A percentile compares a stretch with the other conserved stretches of the same genome.
Conservation (phyloP, 2,888 invertebrate genomes). For the Lamellibrachia columna region DNA sequence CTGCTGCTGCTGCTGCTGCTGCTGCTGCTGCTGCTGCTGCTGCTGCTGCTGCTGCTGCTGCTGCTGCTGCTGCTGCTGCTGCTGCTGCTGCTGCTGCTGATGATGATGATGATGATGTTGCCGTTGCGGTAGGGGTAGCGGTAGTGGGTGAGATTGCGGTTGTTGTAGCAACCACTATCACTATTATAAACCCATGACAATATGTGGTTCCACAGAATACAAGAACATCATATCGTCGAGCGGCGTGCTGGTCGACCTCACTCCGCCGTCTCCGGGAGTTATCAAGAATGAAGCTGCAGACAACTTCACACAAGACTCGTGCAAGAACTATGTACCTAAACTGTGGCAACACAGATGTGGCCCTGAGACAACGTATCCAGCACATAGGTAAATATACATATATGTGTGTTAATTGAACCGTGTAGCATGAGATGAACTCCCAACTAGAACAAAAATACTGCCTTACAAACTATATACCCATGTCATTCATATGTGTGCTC, state of each 20-base stretch:
- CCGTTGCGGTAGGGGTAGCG: too few relatives aligned
- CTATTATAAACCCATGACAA: background rate
- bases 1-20: too few relatives aligned
- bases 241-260: background rate
- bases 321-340: background rate
- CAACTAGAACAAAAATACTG: too few relatives aligned
- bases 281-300: background rate
- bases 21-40: too few relatives aligned
- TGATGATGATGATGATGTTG: too few relatives aligned
- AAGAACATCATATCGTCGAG: background rate
- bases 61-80: too few relatives aligned
- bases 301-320: background rate
- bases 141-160: background rate
- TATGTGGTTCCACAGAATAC: background rate
- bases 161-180: background rate
- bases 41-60: too few relatives aligned
- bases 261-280: background rate
- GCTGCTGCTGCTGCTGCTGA: too few relatives aligned
- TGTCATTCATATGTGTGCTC: too few relatives aligned
- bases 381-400: conserved; percentile 43
- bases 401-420: conserved; percentile 32
- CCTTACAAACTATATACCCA: too few relatives aligned
- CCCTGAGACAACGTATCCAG: background rate
- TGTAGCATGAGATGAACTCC: background rate
- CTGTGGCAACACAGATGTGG: background rate